These are phyloP conservation scores for Oncorhynchus gorbuscha DNA, from an alignment of 2,113 vertebrate genomes.

Conservation along the genomic window DNA sequence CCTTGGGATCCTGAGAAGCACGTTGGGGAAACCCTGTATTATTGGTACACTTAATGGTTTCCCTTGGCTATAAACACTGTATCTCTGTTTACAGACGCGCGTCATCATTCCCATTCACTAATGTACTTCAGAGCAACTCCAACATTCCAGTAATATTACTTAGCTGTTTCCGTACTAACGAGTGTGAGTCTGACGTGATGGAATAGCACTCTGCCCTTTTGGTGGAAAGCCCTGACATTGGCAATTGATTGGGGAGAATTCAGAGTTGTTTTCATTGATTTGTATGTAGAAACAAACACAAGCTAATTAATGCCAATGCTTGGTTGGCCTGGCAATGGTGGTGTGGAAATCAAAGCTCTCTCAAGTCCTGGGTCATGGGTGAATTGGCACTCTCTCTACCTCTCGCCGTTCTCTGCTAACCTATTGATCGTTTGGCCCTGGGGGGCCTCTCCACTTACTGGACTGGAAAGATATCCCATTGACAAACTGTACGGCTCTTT, in stretches of 20 bases:
- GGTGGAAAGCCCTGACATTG: slow-evolving; percentile 11
- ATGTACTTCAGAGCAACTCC: neutral
- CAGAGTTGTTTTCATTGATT: slow-evolving; percentile 56
- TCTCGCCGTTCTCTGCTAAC: slow-evolving; percentile 29
- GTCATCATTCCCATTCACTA: no score
- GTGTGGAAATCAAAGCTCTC: slow-evolving; percentile 35
- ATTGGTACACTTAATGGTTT: no score
- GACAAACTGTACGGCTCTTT: slow-evolving; percentile 42
- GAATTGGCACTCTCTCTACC: slow-evolving; percentile 41
- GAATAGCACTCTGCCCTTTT: neutral
- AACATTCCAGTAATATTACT: no score
- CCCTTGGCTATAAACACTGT: no score
- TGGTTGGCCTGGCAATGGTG: slow-evolving; percentile 17
- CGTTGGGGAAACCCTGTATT: neutral
- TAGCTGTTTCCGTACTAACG: no score
- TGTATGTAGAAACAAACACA: slow-evolving; percentile 20
- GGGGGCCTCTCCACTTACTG: slow-evolving; percentile 34
- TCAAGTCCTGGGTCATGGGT: slow-evolving; percentile 31
- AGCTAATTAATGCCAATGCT: slow-evolving; percentile 54
- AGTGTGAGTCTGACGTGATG: neutral
- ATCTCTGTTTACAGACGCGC: no score
- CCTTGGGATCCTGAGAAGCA: neutral
- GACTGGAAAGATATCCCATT: slow-evolving; percentile 60
- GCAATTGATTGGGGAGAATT: slow-evolving; percentile 41
- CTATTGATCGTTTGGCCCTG: slow-evolving; percentile 1